A percentile compares a stretch with the other conserved stretches of the same genome.
These are phyloP conservation scores for Tauraco erythrolophus DNA, from an alignment of 2,113 vertebrate species.

Conservation along the genomic window DNA sequence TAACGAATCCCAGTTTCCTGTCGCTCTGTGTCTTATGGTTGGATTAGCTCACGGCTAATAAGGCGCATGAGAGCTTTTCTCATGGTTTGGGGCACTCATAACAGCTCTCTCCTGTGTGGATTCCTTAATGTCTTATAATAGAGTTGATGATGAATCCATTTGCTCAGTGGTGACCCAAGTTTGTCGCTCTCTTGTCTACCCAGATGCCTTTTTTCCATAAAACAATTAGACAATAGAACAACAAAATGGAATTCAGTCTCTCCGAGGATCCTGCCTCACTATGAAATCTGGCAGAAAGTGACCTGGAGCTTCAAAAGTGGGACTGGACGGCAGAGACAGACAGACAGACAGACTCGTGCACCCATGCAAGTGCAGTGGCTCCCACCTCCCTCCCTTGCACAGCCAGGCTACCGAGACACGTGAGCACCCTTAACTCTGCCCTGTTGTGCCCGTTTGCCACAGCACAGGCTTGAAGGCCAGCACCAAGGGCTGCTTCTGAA, in stretches of 20 bases:
- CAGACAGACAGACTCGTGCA: rapidly evolving
- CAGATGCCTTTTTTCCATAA: conserved; percentile 23
- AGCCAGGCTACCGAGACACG: neutral
- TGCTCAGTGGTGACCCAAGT: neutral
- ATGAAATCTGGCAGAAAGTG: neutral
- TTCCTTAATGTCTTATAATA: conserved; percentile 15
- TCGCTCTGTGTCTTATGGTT: neutral
- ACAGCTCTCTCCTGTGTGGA: neutral
- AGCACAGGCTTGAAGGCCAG: neutral
- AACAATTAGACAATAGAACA: neutral
- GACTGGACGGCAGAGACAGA: neutral
- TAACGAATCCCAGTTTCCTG: neutral
- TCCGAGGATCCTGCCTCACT: neutral
- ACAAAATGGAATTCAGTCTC: neutral
- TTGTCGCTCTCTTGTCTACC: neutral
- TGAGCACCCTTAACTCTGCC: neutral
- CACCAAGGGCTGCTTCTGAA: neutral
- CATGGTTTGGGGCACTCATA: neutral
- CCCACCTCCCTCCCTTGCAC: neutral
- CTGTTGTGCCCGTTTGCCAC: neutral
- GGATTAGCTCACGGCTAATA: neutral
- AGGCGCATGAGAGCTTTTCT: conserved; percentile 17
- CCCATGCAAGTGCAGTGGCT: neutral
- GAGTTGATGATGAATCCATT: conserved; percentile 1
- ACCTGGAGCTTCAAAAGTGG: neutral